Conservation (phyloP, 2,797 vertebrate genomes). For the Tangara arthus region DNA sequence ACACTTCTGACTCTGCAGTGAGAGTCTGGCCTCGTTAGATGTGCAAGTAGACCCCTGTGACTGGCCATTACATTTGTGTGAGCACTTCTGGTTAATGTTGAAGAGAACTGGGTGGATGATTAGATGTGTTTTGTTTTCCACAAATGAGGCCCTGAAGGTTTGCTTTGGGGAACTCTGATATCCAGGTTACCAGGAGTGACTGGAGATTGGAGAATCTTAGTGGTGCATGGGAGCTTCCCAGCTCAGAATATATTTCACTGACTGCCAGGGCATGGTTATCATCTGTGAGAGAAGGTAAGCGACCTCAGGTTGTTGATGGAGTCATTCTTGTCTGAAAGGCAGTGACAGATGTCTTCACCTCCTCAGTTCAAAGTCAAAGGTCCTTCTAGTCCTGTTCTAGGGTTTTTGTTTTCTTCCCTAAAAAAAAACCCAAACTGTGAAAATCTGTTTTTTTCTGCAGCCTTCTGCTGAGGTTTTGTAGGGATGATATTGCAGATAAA, state of each 20-base stretch:
- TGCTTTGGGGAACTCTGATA: not conserved
- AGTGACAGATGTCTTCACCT: not conserved
- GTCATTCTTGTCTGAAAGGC: not conserved
- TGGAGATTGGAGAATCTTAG: not conserved
- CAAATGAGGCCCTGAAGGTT: not conserved
- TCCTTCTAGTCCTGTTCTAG: constrained; percentile 4
- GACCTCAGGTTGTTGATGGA: not conserved
- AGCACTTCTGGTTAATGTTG: not conserved
- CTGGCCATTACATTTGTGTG: not conserved
- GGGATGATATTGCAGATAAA: constrained; percentile 1
- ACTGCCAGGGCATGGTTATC: not conserved
- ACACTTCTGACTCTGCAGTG: not conserved
- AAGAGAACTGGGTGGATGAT: not conserved
- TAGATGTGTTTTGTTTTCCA: not conserved
- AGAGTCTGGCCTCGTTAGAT: not conserved
- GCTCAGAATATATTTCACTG: not conserved
- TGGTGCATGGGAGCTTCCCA: not conserved
- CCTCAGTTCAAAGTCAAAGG: not conserved
- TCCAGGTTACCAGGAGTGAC: not conserved
- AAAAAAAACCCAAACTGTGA: not conserved
- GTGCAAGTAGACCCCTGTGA: not conserved
- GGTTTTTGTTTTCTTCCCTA: not conserved
- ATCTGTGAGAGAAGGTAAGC: not conserved
- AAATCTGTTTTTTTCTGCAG: not conserved
- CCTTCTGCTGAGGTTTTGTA: not conserved